Conservation (phyloP, 2,113 vertebrate species). For the Eidolon helvum region DNA sequence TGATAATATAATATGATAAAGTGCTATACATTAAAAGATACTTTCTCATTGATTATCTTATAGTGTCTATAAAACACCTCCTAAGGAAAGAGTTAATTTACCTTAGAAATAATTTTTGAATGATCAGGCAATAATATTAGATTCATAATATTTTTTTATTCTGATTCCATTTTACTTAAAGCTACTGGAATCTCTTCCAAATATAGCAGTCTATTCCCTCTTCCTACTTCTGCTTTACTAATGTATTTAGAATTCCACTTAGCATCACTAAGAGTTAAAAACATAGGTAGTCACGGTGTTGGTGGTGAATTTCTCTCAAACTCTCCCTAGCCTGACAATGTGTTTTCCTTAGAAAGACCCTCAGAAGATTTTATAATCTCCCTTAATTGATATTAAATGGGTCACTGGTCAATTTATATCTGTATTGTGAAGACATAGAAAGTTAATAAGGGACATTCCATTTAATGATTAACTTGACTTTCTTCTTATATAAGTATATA, state of each 20-base stretch:
- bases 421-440: conserved; percentile 21
- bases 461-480: not conserved
- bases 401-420: not conserved
- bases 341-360: conserved; percentile 34
- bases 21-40: not conserved
- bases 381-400: not conserved
- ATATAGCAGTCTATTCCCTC: not conserved
- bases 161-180: not conserved
- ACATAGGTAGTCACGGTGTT: not conserved
- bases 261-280: not conserved
- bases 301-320: not conserved
- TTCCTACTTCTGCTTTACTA: not conserved
- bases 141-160: conserved; percentile 2
- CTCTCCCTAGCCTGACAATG: not conserved
- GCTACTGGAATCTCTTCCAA: not conserved
- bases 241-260: not conserved
- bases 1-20: not conserved
- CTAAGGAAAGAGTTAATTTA: not conserved
- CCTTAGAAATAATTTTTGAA: conserved; percentile 45
- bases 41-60: not conserved
- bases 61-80: not conserved
- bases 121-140: not conserved
- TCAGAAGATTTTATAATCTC: not conserved
- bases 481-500: not conserved
- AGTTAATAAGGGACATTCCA: not conserved